These are phyloP conservation scores for Pipistrellus pipistrellus DNA, from an alignment of 2,797 vertebrate species.

Conservation along the genomic window DNA sequence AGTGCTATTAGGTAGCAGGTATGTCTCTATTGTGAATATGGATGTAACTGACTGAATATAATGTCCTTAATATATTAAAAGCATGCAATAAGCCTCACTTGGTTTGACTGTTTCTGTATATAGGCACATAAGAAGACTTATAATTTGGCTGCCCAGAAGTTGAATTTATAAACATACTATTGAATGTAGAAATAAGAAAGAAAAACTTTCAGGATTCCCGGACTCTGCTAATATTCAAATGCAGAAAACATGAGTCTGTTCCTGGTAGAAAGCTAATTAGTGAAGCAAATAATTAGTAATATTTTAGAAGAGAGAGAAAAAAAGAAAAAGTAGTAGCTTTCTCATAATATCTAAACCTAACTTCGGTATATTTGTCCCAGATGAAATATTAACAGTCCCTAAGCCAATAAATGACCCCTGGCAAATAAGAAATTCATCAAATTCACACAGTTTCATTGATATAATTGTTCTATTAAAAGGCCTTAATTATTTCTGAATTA, in stretches of 20 bases:
- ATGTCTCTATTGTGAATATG: not conserved
- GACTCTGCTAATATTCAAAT: not conserved
- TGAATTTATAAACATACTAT: not conserved
- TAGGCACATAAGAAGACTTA: not conserved
- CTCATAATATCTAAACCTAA: not conserved
- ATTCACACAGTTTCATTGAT: not conserved
- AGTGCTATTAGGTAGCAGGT: not conserved
- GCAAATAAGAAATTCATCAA: not conserved
- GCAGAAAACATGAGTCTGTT: not conserved
- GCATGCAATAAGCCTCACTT: not conserved
- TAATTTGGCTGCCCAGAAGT: not conserved
- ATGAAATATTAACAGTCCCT: not conserved
- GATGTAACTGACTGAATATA: not conserved
- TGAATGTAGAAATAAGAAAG: not conserved
- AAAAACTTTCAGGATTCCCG: not conserved
- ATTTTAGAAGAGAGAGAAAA: not conserved
- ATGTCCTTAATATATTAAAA: not conserved
- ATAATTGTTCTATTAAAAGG: not conserved
- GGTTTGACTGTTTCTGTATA: not conserved
- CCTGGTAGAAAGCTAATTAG: not conserved
- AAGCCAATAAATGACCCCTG: not conserved
- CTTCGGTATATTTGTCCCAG: not conserved
- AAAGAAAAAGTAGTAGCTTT: not conserved
- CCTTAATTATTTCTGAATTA: not conserved
- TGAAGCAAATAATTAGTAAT: not conserved